Percentiles rank a stretch among this genome's conserved stretches.
Evolutionary conservation across 2,888 invertebrate genomes (phyloP).

Genomic region (Tinea trinotella): DNA sequence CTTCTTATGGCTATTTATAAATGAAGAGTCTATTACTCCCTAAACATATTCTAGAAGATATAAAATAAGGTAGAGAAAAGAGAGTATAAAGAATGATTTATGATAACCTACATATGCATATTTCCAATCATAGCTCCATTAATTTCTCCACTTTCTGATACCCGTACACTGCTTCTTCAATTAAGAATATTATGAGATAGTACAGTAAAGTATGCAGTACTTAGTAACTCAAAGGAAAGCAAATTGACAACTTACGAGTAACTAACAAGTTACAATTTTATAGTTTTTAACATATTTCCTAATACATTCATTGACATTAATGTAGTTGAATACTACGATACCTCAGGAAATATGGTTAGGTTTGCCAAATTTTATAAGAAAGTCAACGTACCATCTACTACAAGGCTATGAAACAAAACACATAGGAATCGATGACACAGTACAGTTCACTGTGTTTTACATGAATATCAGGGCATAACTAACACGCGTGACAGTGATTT

Average conservation of each 20-base stretch:
- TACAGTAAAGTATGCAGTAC: not conserved
- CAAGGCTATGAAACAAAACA: not conserved
- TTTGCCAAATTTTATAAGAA: too few species aligned
- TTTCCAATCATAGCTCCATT: not conserved
- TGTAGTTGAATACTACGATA: not conserved
- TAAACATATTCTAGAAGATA: not conserved
- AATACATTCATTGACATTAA: not conserved
- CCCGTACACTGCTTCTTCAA: not conserved
- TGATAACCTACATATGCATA: not conserved
- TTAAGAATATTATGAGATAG: not conserved
- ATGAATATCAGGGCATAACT: constrained; percentile 6
- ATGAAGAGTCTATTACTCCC: not conserved
- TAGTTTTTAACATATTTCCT: too few species aligned
- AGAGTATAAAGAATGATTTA: not conserved
- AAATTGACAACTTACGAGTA: not conserved
- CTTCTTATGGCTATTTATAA: not conserved
- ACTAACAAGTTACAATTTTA: too few species aligned
- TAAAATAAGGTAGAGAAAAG: not conserved
- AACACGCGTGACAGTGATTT: constrained; percentile 11
- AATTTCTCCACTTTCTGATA: not conserved
- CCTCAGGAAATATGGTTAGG: too few species aligned
- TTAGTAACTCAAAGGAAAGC: not conserved
- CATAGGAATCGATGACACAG: not conserved
- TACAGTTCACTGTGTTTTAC: not conserved
- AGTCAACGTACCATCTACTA: not conserved